Evolutionary conservation across 2,797 vertebrate genomes (phyloP), one percentile per base, ranked within the genome.

Genomic region (Muraenolepis orangiensis): DNA sequence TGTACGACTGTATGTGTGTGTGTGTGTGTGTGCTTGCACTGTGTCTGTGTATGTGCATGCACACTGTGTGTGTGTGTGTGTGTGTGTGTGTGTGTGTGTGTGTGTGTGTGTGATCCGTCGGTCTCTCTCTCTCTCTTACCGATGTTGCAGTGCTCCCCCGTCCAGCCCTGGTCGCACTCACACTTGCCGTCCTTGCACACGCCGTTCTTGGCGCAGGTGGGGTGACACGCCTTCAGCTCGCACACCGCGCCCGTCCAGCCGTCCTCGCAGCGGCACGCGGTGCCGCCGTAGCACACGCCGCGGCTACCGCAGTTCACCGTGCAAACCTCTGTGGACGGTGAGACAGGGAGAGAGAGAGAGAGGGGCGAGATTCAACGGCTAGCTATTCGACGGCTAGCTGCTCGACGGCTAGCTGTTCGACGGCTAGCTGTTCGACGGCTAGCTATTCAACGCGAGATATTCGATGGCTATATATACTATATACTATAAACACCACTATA

Each of bases 161-260:
- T 97, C 98, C 98, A 99, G 76, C 98, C 98, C 88, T 99, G 98
- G 94, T 94, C 96, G 85, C 98, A 99, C 87, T 99, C 96, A 78
- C 98, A 99, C 90, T 97, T 99, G 68, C 98, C 98, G 0, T 99
- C 97, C 83, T 96, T 98, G 72, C 98, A 99, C 76, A 95, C 95
- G 8, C 98, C 98, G 0, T 99, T 98, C 87, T 99, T 98, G 0
- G 92, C 92, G 86, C 98, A 99, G 82, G 97, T 90, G 0, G 97
- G 96, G 78, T 98, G 97, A 85, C 98, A 99, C 57, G 96, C 95
- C 83, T 96, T 95, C 89, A 98, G 96, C 84, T 86, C 96, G 69
- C 98, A 99, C 16, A 94, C 88, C 0, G 93, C 68, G 0, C 98
- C 97, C 0, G 95, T 96, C 97, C 98, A 99, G 85, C 96, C 96